Percentiles rank a stretch among this genome's conserved stretches.
Evolutionary conservation across 2,113 vertebrate species (phyloP).

Genomic region (Pampusana beccarii): DNA sequence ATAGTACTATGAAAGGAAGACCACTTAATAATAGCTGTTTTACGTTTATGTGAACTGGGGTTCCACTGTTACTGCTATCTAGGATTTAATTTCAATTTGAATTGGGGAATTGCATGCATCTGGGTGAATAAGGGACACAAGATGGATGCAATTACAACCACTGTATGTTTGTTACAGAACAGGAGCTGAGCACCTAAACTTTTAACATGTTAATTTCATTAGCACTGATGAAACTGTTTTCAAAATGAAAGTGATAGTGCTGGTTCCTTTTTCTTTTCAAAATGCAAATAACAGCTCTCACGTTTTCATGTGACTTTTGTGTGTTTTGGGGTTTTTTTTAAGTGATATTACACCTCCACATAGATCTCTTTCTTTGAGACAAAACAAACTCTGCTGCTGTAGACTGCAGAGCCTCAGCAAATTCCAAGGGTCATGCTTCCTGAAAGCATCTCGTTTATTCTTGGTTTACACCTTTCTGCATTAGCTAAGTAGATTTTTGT

Average conservation of each 20-base stretch:
- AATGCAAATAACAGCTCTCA: background rate
- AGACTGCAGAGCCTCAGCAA: background rate
- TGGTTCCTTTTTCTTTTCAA: background rate
- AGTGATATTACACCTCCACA: background rate
- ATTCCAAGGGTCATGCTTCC: background rate
- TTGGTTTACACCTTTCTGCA: conserved; percentile 9
- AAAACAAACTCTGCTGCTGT: background rate
- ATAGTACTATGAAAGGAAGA: conserved; percentile 45
- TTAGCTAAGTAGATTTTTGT: background rate
- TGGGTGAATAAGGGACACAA: background rate
- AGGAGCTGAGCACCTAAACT: background rate
- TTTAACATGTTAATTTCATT: background rate
- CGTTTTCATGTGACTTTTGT: background rate
- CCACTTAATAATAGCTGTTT: conserved; percentile 25
- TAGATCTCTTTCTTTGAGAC: background rate
- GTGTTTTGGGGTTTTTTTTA: background rate
- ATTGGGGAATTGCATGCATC: background rate
- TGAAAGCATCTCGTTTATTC: background rate
- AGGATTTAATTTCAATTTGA: conserved; percentile 11
- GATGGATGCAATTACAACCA: background rate
- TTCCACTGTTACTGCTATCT: background rate
- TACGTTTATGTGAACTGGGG: background rate
- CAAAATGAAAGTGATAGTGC: background rate
- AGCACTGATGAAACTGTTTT: background rate
- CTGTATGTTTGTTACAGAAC: background rate